A percentile compares a stretch with the other conserved stretches of the same genome.
These are phyloP conservation scores for Mus spretus DNA, from an alignment of 2,797 vertebrate species.

Conservation along the genomic window DNA sequence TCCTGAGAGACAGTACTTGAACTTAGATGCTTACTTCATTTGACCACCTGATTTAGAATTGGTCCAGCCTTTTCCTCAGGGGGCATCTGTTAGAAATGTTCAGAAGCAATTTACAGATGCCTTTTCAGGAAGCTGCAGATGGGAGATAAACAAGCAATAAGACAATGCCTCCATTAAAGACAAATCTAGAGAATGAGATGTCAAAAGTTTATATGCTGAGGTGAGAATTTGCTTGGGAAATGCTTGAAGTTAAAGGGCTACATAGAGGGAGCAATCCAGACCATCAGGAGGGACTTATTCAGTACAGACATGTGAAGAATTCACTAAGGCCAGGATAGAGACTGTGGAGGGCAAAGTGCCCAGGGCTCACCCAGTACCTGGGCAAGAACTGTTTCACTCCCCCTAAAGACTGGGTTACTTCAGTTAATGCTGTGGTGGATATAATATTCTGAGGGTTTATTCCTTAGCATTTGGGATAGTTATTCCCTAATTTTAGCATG, in stretches of 20 bases:
- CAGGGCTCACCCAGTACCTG: fast-evolving
- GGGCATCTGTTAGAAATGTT: not conserved
- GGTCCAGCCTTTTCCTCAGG: not conserved
- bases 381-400: not conserved
- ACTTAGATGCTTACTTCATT: not conserved
- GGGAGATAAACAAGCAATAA: too few species aligned
- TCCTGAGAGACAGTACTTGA: not conserved
- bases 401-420: too few species aligned
- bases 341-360: not conserved
- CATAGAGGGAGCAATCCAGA: fast-evolving
- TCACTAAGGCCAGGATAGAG: too few species aligned
- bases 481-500: too few species aligned
- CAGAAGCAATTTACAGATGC: not conserved
- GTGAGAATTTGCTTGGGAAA: fast-evolving
- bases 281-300: fast-evolving
- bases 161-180: too few species aligned
- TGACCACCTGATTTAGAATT: not conserved
- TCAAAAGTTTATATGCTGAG: too few species aligned
- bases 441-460: too few species aligned
- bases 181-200: too few species aligned
- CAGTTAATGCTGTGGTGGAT: fast-evolving
- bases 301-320: fast-evolving
- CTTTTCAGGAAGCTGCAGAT: not conserved
- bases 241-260: not conserved
- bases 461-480: fast-evolving